phyloP scores from a whole-genome alignment of 1,140 invertebrate genomes.

The Wasmannia auropunctata region DNA sequence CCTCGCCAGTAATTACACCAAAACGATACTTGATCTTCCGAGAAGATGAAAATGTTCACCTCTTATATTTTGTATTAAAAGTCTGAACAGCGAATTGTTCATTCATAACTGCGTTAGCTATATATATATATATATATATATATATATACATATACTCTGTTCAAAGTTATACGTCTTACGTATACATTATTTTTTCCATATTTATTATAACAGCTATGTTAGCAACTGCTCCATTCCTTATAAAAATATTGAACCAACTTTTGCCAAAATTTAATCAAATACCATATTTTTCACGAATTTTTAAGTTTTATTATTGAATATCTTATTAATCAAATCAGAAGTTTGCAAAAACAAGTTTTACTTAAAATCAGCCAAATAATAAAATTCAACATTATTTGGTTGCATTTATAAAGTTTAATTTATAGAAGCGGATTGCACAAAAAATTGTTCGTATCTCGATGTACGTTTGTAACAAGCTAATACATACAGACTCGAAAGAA shows the following conservation, averaged over 20 bases:
- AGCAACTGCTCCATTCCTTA: neutral
- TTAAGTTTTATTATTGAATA: neutral
- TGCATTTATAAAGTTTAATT: neutral
- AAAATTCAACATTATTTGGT: neutral
- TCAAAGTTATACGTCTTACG: neutral
- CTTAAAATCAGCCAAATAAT: neutral
- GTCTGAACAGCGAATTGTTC: neutral
- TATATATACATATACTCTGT: neutral
- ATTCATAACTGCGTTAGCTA: neutral
- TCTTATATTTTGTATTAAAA: neutral
- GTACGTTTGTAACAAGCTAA: neutral
- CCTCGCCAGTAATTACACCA: constrained; percentile 17
- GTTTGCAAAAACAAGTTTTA: neutral
- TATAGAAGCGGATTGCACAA: neutral
- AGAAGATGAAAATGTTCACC: neutral
- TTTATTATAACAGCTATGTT: neutral
- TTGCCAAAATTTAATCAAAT: neutral
- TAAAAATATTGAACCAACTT: neutral
- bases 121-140: neutral
- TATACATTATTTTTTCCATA: neutral
- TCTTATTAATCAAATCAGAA: neutral
- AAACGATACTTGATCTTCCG: constrained; percentile 8
- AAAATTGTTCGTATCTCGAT: neutral
- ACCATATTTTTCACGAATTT: neutral
- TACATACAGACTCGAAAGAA: neutral